These are phyloP conservation scores for Aphis craccivora DNA, from an alignment of 1,140 invertebrate species.

Conservation along the genomic window DNA sequence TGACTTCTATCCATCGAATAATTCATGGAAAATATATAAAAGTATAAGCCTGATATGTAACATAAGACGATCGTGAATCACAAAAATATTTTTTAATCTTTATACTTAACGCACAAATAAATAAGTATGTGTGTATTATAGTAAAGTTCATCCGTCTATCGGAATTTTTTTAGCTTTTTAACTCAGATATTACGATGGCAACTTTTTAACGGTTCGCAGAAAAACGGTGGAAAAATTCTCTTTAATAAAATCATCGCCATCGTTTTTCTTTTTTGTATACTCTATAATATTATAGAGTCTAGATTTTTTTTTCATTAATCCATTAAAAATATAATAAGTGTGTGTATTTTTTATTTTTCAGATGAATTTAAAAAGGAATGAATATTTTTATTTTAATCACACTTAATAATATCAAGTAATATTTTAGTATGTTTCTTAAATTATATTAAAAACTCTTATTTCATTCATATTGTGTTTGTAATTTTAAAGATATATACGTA, in stretches of 20 bases:
- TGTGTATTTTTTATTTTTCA: not conserved
- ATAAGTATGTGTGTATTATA: not conserved
- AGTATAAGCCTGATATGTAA: not conserved
- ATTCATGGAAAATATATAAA: too few species aligned
- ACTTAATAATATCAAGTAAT: not conserved
- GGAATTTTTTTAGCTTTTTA: not conserved
- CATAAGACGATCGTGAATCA: not conserved
- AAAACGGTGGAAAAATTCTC: not conserved
- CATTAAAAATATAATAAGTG: slow-evolving; percentile 9
- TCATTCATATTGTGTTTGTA: not conserved
- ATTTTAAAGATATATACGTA: not conserved
- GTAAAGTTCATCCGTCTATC: not conserved
- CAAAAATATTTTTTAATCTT: not conserved
- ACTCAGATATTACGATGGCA: not conserved
- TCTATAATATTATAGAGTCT: not conserved
- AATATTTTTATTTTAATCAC: not conserved
- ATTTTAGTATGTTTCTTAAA: not conserved
- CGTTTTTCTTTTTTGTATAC: not conserved
- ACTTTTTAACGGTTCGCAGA: not conserved
- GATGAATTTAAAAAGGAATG: not conserved
- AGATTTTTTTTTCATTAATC: not conserved
- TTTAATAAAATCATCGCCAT: not conserved
- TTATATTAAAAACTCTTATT: not conserved
- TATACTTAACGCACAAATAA: not conserved
- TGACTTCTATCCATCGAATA: too few species aligned